Evolutionary conservation across 2,797 vertebrate genomes (phyloP), one percentile per base, ranked within the genome.

Genomic region (Limosa lapponica): DNA sequence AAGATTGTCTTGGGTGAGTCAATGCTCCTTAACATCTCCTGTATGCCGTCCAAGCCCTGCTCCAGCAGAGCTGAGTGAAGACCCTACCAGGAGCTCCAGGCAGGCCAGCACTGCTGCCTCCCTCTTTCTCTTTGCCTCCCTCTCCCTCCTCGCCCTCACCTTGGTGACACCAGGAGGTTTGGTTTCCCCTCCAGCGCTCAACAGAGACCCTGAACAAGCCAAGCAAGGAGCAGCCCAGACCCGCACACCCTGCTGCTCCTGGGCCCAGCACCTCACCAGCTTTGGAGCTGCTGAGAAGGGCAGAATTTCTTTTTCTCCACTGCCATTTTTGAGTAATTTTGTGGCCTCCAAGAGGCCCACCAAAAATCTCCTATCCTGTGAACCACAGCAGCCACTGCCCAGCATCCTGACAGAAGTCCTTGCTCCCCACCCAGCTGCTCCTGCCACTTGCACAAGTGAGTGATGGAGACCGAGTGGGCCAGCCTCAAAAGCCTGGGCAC

Each of bases 391-490:
- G 36, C 16, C 41, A 61, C 24, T 5, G 5, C 15, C 19, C 44
- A 78, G 65, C 44, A 41, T 8, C n/a, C 32, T 30, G 54, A 27
- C 2, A 0, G 30, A 79, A 65, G 10, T 32, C 28, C 36, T 49
- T 30, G 8, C 15, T 57, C 46, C 34, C 24, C 7, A 1, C 5
- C 27, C 2, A 2, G 52, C 46, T 86, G 67, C 19, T 39, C 15
- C 36, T 92, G 30, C 36, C 57, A 51, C n/a, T 16, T 0, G 0
- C 36, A 15, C 1, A 25, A 7, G 10, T 36, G 1, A 43, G 27
- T 30, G n/a, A 27, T 19, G 28, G 39, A 49, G 25, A 73, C 23
- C 3, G 1, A 73, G 51, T 1, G 0, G 12, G 11, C 12, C 41
- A 72, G 48, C 10, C 48, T 28, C 25, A 59, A 28, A 95, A 86